Percentiles rank a stretch among this genome's conserved stretches.
phyloP scores from a whole-genome alignment of 2,113 vertebrate genomes.

The Micromys minutus region DNA sequence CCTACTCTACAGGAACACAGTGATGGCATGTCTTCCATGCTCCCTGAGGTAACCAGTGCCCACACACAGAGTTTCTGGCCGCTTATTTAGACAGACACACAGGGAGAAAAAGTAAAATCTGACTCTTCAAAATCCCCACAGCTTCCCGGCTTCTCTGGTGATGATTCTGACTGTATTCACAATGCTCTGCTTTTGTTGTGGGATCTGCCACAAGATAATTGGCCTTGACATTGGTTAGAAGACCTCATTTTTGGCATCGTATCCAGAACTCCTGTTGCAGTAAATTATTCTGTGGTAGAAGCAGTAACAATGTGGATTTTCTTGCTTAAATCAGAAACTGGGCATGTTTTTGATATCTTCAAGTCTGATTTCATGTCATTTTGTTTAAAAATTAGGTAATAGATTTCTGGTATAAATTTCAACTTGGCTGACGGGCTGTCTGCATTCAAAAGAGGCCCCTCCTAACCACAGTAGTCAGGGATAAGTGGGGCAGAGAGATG shows the following conservation, averaged over 20 bases:
- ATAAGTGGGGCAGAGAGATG: conserved; percentile 73
- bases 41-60: conserved; percentile 74
- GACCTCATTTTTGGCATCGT: conserved; percentile 86
- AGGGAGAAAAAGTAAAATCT: conserved; percentile 51
- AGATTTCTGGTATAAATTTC: conserved; percentile 83
- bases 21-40: conserved; percentile 61
- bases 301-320: conserved; percentile 84
- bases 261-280: conserved; percentile 87
- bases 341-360: conserved; percentile 84
- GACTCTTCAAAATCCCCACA: conserved; percentile 79
- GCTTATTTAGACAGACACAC: conserved; percentile 77
- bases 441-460: conserved; percentile 70
- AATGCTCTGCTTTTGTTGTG: conserved; percentile 87
- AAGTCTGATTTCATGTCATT: conserved; percentile 85
- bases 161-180: conserved; percentile 86
- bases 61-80: conserved; percentile 81
- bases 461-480: conserved; percentile 75
- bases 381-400: conserved; percentile 83
- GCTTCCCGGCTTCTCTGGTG: conserved; percentile 84
- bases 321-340: conserved; percentile 85
- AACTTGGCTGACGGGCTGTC: conserved; percentile 82
- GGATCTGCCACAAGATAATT: conserved; percentile 87
- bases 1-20: neutral
- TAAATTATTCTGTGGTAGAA: conserved; percentile 87
- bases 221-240: conserved; percentile 87